These are phyloP conservation scores for Cryptocheilus praepositus DNA, from an alignment of 2,888 invertebrate species.

Conservation along the genomic window DNA sequence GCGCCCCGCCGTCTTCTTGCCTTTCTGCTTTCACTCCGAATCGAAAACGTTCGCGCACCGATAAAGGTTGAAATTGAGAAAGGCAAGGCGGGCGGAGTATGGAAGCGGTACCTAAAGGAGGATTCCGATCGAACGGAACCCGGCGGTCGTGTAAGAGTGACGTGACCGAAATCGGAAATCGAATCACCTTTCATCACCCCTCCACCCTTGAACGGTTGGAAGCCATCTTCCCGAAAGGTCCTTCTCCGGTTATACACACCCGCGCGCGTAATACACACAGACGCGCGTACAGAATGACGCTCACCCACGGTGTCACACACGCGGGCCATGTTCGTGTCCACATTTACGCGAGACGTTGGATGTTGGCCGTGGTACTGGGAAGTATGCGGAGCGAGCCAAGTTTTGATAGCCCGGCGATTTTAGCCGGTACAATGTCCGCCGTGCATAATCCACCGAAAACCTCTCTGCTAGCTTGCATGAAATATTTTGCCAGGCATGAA, in stretches of 20 bases:
- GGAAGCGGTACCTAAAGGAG: background rate
- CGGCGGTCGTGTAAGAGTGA: conserved; percentile 40
- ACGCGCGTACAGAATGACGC: background rate
- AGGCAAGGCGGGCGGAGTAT: background rate
- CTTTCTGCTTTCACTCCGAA: too few species aligned
- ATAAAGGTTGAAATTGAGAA: conserved; percentile 1
- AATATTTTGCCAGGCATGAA: conserved; percentile 63
- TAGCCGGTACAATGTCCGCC: conserved; percentile 56
- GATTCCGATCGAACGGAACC: background rate
- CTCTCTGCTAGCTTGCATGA: conserved; percentile 49
- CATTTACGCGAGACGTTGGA: too few species aligned
- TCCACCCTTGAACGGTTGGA: background rate
- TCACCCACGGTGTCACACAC: background rate
- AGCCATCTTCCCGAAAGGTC: conserved; percentile 6
- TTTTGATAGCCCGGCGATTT: conserved; percentile 64
- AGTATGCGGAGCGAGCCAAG: conserved; percentile 32
- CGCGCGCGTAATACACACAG: background rate
- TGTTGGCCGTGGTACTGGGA: too few species aligned
- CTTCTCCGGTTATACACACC: background rate
- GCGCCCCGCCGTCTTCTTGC: too few species aligned
- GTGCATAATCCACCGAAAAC: conserved; percentile 59
- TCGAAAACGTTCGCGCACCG: background rate
- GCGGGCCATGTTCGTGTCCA: background rate
- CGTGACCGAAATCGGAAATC: conserved; percentile 64
- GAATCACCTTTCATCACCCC: conserved; percentile 41